phyloP scores from a whole-genome alignment of 1,140 invertebrate genomes.

The Planococcus citri region DNA sequence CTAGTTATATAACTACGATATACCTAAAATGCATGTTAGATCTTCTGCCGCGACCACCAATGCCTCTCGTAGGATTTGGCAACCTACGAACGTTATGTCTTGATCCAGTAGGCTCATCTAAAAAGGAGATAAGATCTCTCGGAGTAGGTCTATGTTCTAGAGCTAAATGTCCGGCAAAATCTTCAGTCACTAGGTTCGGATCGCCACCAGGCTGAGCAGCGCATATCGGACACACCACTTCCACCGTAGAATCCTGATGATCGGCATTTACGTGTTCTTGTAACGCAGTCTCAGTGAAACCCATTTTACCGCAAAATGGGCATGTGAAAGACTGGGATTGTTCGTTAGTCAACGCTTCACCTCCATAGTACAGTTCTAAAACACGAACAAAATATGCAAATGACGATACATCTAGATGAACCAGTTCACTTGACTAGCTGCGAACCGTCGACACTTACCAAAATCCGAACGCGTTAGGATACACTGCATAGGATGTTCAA shows the following conservation, averaged over 20 bases:
- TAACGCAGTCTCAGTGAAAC: conserved; percentile 79
- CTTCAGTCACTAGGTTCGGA: conserved; percentile 93
- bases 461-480: conserved; percentile 93
- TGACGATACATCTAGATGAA: not conserved
- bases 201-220: conserved; percentile 89
- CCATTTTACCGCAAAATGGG: conserved; percentile 92
- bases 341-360: conserved; percentile 72
- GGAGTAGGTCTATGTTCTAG: conserved; percentile 68
- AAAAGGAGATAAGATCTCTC: conserved; percentile 73
- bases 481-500: conserved; percentile 96
- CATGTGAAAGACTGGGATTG: conserved; percentile 92
- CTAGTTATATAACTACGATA: too few relatives aligned
- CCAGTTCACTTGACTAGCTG: too few relatives aligned
- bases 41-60: conserved; percentile 56
- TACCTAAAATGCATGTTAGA: conserved; percentile 38
- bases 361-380: conserved; percentile 87
- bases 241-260: conserved; percentile 69
- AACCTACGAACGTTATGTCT: conserved; percentile 73
- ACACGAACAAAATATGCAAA: conserved; percentile 21
- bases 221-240: conserved; percentile 94
- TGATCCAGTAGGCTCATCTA: conserved; percentile 73
- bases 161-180: conserved; percentile 90
- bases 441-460: conserved; percentile 44
- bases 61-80: conserved; percentile 51
- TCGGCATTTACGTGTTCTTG: conserved; percentile 86